Percentiles rank a stretch among this genome's conserved stretches.
Evolutionary conservation across 2,113 vertebrate species (phyloP).

Genomic region (Myrmophylax atrothorax): DNA sequence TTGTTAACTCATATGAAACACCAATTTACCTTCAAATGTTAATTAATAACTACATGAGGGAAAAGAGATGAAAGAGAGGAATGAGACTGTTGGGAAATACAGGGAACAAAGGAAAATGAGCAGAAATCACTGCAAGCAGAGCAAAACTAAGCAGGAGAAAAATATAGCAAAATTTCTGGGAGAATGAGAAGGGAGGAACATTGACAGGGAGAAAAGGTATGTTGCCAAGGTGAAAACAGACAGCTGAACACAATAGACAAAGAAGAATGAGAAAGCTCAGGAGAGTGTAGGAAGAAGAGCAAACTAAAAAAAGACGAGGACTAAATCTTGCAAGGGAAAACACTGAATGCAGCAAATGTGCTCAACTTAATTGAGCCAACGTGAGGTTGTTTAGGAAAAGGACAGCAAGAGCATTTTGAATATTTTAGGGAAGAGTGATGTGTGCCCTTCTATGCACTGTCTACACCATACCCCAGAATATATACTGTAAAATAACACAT

Average conservation of each 20-base stretch:
- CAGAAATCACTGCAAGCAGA: background rate
- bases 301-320: background rate
- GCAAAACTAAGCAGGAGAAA: background rate
- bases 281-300: background rate
- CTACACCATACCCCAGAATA: background rate
- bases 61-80: background rate
- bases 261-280: constrained; percentile 25
- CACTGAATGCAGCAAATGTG: background rate
- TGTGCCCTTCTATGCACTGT: background rate
- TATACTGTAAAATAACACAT: background rate
- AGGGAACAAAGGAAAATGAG: background rate
- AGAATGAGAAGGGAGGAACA: background rate
- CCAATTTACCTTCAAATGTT: background rate
- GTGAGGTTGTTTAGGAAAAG: background rate
- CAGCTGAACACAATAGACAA: constrained; percentile 23
- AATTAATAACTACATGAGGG: background rate
- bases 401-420: background rate
- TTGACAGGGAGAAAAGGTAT: background rate
- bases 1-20: background rate
- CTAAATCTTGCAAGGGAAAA: constrained; percentile 14
- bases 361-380: background rate
- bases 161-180: background rate
- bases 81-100: background rate
- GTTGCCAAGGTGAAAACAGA: background rate
- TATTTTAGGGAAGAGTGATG: background rate